phyloP scores from a whole-genome alignment of 2,797 vertebrate genomes.

The Mastacembelus armatus region DNA sequence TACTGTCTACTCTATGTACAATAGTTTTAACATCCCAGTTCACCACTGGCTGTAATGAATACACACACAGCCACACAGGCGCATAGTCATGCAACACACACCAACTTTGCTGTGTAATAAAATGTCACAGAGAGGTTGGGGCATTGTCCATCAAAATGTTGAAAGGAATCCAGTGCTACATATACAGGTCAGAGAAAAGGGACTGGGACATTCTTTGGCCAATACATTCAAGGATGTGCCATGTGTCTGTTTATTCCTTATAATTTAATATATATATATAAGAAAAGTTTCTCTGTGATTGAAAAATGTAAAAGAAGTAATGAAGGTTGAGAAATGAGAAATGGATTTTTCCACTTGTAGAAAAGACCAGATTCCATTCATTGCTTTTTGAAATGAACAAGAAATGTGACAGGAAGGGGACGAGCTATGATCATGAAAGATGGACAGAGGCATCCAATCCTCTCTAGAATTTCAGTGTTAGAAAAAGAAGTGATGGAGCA shows the following conservation, averaged over 20 bases:
- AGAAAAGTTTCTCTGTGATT: slow-evolving; percentile 8
- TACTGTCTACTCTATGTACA: background rate
- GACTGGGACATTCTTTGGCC: background rate
- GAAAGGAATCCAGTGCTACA: slow-evolving; percentile 53
- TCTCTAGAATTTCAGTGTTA: slow-evolving; percentile 63
- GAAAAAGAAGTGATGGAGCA: slow-evolving; percentile 58
- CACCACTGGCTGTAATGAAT: slow-evolving; percentile 27
- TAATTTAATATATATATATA: too few species aligned
- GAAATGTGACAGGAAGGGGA: slow-evolving; percentile 21
- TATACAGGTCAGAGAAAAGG: background rate
- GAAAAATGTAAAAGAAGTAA: slow-evolving; percentile 3
- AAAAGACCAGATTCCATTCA: slow-evolving; percentile 60
- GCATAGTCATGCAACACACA: slow-evolving; percentile 56
- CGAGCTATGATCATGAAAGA: slow-evolving; percentile 45
- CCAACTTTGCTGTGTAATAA: slow-evolving; percentile 53
- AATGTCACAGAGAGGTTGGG: slow-evolving; percentile 62
- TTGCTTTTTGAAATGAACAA: slow-evolving; percentile 50
- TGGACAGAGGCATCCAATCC: slow-evolving; percentile 64
- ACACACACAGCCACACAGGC: slow-evolving; percentile 43
- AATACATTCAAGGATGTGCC: slow-evolving; percentile 52
- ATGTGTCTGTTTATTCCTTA: too few species aligned
- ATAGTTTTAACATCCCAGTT: slow-evolving; percentile 17
- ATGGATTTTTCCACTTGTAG: too few species aligned
- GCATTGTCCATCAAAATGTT: slow-evolving; percentile 65
- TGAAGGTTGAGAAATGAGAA: slow-evolving; percentile 6